Evolutionary conservation across 2,797 vertebrate genomes (phyloP), one percentile per base, ranked within the genome.

Genomic region (Parambassis ranga): DNA sequence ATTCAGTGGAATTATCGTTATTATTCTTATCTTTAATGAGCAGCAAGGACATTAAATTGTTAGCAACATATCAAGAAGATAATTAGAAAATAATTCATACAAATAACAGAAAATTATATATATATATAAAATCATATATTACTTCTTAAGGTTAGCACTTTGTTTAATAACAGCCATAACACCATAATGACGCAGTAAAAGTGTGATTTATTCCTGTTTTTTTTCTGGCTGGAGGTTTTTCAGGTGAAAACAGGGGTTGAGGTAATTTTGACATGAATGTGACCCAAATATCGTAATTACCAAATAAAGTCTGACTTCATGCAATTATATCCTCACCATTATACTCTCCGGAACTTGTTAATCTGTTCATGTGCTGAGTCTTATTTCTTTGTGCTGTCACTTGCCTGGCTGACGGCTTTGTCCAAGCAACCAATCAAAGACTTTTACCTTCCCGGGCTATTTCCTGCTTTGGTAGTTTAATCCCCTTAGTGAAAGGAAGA

Each of bases 391-490:
- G 39, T 27, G 39, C 55, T 55, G 42, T 67, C 47, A 65, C 33
- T 67, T 56, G 10, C 26, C 19, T 31, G 30, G 19, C 13, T 64
- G 15, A 68, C 44, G 30, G 42, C 65, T 68, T 79, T 67, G 60
- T 63, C 65, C 26, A n/a, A 44, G 32, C 7, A 38, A 49, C 13
- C 43, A 49, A 74, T 69, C 53, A 77, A 58, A 74, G 5, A 35
- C 30, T 33, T 60, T 66, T 56, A 65, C 44, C 38, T 65, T 58
- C 14, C 20, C 37, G 22, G 42, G 30, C 19, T 41, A 41, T 55
- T 63, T 70, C 28, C 44, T 65, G 52, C 36, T 61, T 65, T 66
- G 64, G 46, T 55, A 42, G 15, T 22, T n/a, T 58, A 55, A 71
- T 73, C 19, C 28, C 13, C 27, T 62, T 7, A 58, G 5, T 62